Base-by-base conservation (phyloP, 30 jellyfish, hydroid and myxozoan genomes). In the Pelagia noctiluca region DNA sequence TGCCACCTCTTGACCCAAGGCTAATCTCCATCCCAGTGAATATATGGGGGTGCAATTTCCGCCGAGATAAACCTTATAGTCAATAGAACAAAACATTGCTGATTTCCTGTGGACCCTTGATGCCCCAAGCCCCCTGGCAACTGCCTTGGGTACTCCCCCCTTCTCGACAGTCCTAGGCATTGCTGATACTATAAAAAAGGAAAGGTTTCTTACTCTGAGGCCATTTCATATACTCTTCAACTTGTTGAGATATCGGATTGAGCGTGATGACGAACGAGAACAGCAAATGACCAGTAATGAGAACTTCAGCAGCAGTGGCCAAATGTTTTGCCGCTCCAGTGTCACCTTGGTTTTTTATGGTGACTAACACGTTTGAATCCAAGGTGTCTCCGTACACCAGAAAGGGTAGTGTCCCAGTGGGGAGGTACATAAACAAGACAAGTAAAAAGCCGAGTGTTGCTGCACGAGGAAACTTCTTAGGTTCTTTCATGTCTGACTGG, bases 401-500 rank as follows among this genome's bases (percentile, higher is more conserved):
- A 63, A 61, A 94, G 3, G 99, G 96, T n/a, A 94, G 37, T 10
- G 75, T 42, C 37, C 95, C 74, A 0, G 96, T 96, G 22, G 99
- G 99, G 2, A 78, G 32, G 76, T 94, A 94, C 96, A 94, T 78
- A 54, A 76, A 23, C 18, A 94, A 54, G 3, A 94, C 99, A 35
- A 76, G 89, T 1, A 80, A 57, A 47, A 88, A 88, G 0, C 94
- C 99, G n/a, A 85, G 53, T 1, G 67, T 88, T 10, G 99, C 97
- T 0, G 97, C 87, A 2, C 31, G 67, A 3, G 96, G 90, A 57
- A 94, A 88, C 63, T 88, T 70, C 46, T 63, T 76, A 2, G 97
- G 96, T n/a, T 74, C 72, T 57, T 84, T 84, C 99, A 94, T 94
- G 54, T 94, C 97, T 19, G 99, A 71, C 42, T 94, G 99, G 80